phyloP scores from a whole-genome alignment of 2,113 vertebrate species.

The Oncorhynchus gorbuscha region DNA sequence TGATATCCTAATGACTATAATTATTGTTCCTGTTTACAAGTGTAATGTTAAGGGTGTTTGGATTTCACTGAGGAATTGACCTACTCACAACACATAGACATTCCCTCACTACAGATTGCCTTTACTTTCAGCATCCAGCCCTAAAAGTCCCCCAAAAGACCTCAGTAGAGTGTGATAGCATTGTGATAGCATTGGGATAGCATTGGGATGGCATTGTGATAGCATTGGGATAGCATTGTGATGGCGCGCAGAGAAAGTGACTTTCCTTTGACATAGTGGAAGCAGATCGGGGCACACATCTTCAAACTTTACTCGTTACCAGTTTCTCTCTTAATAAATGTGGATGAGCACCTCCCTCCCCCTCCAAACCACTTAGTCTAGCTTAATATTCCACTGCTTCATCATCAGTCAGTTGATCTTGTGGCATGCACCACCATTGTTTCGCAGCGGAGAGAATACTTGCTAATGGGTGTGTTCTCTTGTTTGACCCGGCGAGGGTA shows the following conservation, averaged over 20 bases:
- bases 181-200: no score
- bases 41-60: no score
- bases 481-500: slow-evolving; percentile 53
- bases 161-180: no score
- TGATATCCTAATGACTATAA: background rate
- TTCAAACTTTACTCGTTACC: slow-evolving; percentile 9
- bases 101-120: no score
- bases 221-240: no score
- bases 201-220: background rate
- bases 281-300: slow-evolving; percentile 23
- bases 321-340: slow-evolving; percentile 30
- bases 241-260: background rate
- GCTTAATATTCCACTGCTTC: slow-evolving; percentile 29
- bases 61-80: background rate
- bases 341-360: background rate
- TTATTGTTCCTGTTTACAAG: no score
- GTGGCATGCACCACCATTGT: slow-evolving; percentile 64
- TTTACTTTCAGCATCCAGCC: no score
- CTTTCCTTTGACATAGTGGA: background rate
- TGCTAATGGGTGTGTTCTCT: slow-evolving; percentile 57
- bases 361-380: slow-evolving; percentile 7
- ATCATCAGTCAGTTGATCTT: slow-evolving; percentile 62
- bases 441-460: slow-evolving; percentile 36
- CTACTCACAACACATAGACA: background rate
- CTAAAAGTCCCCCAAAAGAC: no score